phyloP scores from a whole-genome alignment of 2,113 vertebrate species.

The Muscicapa adusta region DNA sequence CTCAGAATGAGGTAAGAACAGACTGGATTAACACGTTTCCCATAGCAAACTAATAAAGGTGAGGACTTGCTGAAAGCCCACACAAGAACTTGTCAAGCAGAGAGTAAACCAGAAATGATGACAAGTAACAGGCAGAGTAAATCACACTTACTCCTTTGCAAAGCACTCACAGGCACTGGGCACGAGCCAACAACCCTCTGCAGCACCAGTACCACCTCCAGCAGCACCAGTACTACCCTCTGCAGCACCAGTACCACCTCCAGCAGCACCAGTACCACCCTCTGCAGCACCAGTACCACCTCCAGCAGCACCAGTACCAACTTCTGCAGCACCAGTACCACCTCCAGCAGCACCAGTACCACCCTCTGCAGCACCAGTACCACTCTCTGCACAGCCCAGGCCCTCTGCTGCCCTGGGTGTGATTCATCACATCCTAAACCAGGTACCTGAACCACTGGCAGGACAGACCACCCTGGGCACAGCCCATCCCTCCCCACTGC shows the following conservation, averaged over 20 bases:
- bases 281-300: not conserved
- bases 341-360: not conserved
- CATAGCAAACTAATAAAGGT: not conserved
- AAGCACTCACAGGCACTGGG: not conserved
- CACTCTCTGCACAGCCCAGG: not conserved
- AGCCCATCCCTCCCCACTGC: not conserved
- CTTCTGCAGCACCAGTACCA: too few species aligned
- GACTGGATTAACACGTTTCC: not conserved
- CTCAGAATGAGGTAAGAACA: not conserved
- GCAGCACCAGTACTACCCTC: not conserved
- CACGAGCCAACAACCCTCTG: not conserved
- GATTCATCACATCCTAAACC: not conserved
- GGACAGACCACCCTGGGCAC: not conserved
- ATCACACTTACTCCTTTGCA: not conserved
- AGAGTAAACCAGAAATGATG: not conserved
- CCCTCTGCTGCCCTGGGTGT: not conserved
- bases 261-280: not conserved
- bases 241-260: not conserved
- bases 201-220: not conserved
- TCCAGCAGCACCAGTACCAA: not conserved
- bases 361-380: not conserved
- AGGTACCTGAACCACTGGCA: rapidly evolving
- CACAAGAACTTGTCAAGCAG: not conserved
- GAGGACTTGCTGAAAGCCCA: conserved; percentile 38
- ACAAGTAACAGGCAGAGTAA: not conserved